These are phyloP conservation scores for Strix occidentalis DNA, from an alignment of 2,797 vertebrate genomes.

Conservation along the genomic window DNA sequence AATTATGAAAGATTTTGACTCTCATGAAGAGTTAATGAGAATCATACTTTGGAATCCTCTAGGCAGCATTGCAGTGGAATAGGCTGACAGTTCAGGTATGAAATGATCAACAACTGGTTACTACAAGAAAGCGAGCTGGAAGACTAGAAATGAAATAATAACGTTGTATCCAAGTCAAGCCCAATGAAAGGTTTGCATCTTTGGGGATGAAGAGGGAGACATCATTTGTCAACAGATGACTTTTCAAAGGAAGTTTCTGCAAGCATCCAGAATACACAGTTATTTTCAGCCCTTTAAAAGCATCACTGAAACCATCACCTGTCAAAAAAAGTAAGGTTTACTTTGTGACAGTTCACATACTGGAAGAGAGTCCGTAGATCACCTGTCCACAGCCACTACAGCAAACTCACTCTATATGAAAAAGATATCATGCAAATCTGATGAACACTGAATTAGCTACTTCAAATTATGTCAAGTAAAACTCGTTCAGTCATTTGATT, in stretches of 20 bases:
- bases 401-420: neutral
- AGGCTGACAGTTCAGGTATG: neutral
- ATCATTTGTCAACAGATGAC: neutral
- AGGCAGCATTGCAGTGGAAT: neutral
- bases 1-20: neutral
- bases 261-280: neutral
- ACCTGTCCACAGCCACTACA: neutral
- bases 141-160: neutral
- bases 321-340: neutral
- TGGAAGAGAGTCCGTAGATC: neutral
- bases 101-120: neutral
- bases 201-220: neutral
- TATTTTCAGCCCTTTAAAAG: neutral
- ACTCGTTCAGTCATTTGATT: neutral
- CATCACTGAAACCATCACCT: neutral
- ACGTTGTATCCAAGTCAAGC: neutral
- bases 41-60: neutral
- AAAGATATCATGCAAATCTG: neutral
- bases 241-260: neutral
- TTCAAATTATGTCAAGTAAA: neutral
- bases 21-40: neutral
- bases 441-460: neutral
- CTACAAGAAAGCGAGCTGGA: neutral
- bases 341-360: neutral
- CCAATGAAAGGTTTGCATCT: neutral